Conservation (phyloP, 2,797 vertebrate species). For the Esox masquinongy region DNA sequence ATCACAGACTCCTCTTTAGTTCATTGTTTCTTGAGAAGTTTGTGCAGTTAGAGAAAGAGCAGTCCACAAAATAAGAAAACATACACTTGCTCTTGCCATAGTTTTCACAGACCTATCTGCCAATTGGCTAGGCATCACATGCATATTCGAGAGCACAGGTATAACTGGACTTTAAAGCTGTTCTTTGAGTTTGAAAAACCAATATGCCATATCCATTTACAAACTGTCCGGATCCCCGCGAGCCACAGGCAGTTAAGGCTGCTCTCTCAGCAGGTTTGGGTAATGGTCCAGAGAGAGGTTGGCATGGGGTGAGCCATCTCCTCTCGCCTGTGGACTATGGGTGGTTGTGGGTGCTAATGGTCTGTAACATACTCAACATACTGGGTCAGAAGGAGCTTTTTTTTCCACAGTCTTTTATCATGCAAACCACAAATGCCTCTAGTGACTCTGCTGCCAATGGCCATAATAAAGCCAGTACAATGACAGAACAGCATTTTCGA, state of each 20-base stretch:
- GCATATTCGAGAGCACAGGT: slow-evolving; percentile 30
- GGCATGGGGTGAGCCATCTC: slow-evolving; percentile 62
- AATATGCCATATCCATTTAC: slow-evolving; percentile 46
- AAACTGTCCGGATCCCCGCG: slow-evolving; percentile 25
- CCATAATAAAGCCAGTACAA: background rate
- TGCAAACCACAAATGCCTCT: background rate
- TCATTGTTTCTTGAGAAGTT: background rate
- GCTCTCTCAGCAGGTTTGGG: slow-evolving; percentile 55
- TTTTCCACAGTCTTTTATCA: slow-evolving; percentile 17
- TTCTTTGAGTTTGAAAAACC: slow-evolving; percentile 51
- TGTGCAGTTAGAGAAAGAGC: background rate
- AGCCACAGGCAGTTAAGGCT: slow-evolving; percentile 46
- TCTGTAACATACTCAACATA: slow-evolving; percentile 45
- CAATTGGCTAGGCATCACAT: slow-evolving; percentile 12
- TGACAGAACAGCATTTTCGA: background rate
- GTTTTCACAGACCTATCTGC: slow-evolving; percentile 39
- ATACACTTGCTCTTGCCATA: no score
- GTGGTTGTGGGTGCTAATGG: slow-evolving; percentile 53
- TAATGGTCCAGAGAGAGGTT: slow-evolving; percentile 69
- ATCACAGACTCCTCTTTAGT: background rate
- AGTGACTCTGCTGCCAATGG: background rate
- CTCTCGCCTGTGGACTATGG: slow-evolving; percentile 61
- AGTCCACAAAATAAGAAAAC: no score
- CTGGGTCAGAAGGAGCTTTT: slow-evolving; percentile 39
- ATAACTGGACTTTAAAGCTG: slow-evolving; percentile 53